Evolutionary conservation across 2,888 invertebrate species (phyloP), one percentile per base, ranked within the genome.

Genomic region (Chloroclystis v-ata): DNA sequence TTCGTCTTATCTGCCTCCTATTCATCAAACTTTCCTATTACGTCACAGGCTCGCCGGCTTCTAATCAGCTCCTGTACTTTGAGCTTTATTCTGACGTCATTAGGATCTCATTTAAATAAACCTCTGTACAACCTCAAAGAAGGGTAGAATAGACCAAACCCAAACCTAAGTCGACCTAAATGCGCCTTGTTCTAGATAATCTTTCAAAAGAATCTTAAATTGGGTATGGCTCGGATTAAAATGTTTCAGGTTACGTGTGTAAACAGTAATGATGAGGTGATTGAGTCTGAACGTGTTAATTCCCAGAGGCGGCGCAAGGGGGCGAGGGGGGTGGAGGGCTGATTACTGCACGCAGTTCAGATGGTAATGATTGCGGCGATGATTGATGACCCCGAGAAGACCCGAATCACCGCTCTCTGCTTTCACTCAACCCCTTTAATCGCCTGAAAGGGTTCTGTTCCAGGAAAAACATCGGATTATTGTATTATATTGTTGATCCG

Each of bases 321-420:
- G n/a, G n/a, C n/a, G n/a, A n/a, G n/a, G 33, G 10, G 9, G n/a
- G 32, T 9, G 35, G n/a, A n/a, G 13, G 32, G 14, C 43, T 44
- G 44, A 53, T 59, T 54, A 54, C 49, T 48, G 49, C 48, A 52
- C 51, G 43, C 37, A 50, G 52, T 35, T 48, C 32, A 47, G 70
- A 68, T 69, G 64, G 63, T 65, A 65, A 69, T 68, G 68, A 70
- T 69, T 62, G 67, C 58, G 61, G 33, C 47, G 13, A 55, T 73
- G 75, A 76, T 74, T 69, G 73, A 77, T 75, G 76, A 63, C 65
- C 52, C 48, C 47, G 32, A 45, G 49, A 24, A 24, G 47, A 48
- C 43, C 65, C 61, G 68, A 72, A 64, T 78, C 78, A 77, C 71
- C 69, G 73, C 65, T 70, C 66, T 69, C 71, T 66, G 67, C 68